These are phyloP conservation scores for Barbus barbus DNA, from an alignment of 2,113 vertebrate species.

Conservation along the genomic window DNA sequence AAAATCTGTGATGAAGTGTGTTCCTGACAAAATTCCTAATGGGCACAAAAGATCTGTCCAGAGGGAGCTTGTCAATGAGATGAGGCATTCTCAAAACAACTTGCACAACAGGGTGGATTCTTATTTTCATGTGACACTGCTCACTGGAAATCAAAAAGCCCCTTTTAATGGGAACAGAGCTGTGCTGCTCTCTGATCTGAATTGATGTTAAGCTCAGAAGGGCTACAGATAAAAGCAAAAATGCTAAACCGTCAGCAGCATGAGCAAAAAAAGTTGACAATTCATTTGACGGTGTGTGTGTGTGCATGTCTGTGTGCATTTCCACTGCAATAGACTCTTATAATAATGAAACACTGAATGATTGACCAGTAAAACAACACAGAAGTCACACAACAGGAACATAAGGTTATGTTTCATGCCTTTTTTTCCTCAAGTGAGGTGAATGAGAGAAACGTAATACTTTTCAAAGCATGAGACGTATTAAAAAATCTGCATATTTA, in stretches of 20 bases:
- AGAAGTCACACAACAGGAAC: conserved; percentile 1
- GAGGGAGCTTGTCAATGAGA: background rate
- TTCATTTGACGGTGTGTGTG: no score
- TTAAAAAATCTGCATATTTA: no score
- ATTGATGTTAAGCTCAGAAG: background rate
- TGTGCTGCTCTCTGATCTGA: background rate
- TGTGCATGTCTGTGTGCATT: background rate
- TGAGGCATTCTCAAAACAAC: conserved; percentile 12
- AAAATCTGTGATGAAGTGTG: background rate
- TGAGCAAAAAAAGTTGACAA: background rate
- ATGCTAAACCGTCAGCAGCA: background rate
- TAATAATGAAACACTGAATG: background rate
- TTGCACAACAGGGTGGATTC: background rate
- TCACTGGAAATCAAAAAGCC: conserved; percentile 7
- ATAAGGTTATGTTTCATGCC: background rate
- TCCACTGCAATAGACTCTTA: background rate
- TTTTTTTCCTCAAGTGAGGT: background rate
- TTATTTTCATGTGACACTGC: conserved; percentile 4
- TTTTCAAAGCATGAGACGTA: background rate
- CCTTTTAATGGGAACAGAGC: background rate
- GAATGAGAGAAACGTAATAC: background rate
- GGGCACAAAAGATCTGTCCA: background rate
- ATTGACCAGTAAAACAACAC: conserved; percentile 27
- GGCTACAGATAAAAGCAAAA: background rate
- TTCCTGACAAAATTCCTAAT: background rate